phyloP scores from a whole-genome alignment of 2,888 invertebrate species.

The Zygogramma bicolorata region DNA sequence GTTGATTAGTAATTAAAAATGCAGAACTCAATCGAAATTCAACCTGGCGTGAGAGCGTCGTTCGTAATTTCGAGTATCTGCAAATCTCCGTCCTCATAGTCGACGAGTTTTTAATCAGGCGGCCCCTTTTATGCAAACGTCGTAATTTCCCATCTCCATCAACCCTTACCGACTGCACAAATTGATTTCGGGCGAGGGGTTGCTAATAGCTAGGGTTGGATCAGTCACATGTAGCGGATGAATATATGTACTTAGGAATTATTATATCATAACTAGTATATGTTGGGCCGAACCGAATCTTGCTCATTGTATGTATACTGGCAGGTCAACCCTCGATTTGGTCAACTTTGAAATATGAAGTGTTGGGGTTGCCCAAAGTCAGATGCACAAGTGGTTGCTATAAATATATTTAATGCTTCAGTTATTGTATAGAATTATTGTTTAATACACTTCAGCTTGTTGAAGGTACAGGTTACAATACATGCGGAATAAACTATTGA shows the following conservation, averaged over 20 bases:
- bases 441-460: conserved; percentile 44
- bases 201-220: conserved; percentile 56
- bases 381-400: conserved; percentile 66
- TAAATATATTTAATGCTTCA: conserved; percentile 65
- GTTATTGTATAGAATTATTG: conserved; percentile 60
- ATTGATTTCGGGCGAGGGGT: conserved; percentile 58
- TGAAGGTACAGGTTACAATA: conserved; percentile 31
- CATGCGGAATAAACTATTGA: conserved; percentile 2
- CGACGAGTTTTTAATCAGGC: conserved; percentile 60
- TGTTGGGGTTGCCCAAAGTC: conserved; percentile 62
- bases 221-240: conserved; percentile 57
- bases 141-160: conserved; percentile 55
- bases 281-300: conserved; percentile 7
- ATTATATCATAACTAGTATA: conserved; percentile 61
- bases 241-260: conserved; percentile 60
- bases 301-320: not conserved
- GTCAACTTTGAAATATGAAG: conserved; percentile 40
- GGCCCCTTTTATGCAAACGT: conserved; percentile 57
- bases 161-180: conserved; percentile 62
- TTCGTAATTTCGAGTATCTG: conserved; percentile 43
- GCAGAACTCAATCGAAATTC: conserved; percentile 26
- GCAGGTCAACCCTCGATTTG: conserved; percentile 28
- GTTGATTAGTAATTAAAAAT: conserved; percentile 12
- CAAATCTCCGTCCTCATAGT: conserved; percentile 42
- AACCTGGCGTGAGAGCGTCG: conserved; percentile 31